Evolutionary conservation across 2,888 invertebrate species (phyloP), one percentile per base, ranked within the genome.

Genomic region (Theretra japonica): DNA sequence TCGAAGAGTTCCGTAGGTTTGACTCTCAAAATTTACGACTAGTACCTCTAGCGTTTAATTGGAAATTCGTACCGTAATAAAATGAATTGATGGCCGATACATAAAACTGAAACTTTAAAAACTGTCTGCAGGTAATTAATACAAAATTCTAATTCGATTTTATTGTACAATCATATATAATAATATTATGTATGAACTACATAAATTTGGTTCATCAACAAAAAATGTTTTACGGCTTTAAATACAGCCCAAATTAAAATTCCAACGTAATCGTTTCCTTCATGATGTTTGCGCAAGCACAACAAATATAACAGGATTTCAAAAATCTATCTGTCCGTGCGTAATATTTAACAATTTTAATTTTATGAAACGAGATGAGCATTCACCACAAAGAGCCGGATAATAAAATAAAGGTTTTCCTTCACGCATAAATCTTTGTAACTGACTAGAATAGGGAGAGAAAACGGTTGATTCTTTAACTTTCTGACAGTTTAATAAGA

Each of bases 401-500:
- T 90, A 88, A 88, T 90, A 88, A 88, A 89, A 89, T 88, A 89
- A 90, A 88, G 86, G 85, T 84, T 86, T 88, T 85, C 86, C 86
- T 82, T 79, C 82, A 80, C 80, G 85, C 88, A 85, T 91, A 90
- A 91, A 91, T 91, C 90, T 89, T 83, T 81, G 83, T 81, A 81
- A 86, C 86, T 86, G 90, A 89, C 88, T 89, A 88, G 88, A 90
- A 89, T 90, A 87, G 87, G 86, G 88, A 86, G 86, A 80, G 85
- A 89, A 89, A 91, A 89, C 86, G 89, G 87, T 88, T 89, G 88
- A 91, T 91, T 91, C 90, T 91, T 91, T 91, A 91, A 92, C 90
- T 92, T 91, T 92, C 88, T 90, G 92, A 91, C 92, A 92, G 90
- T 91, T 92, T 92, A 92, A 92, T 92, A 91, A 92, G 91, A 92